These are phyloP conservation scores for Poeciliopsis turneri DNA, from an alignment of 2,797 vertebrate species.

Conservation along the genomic window DNA sequence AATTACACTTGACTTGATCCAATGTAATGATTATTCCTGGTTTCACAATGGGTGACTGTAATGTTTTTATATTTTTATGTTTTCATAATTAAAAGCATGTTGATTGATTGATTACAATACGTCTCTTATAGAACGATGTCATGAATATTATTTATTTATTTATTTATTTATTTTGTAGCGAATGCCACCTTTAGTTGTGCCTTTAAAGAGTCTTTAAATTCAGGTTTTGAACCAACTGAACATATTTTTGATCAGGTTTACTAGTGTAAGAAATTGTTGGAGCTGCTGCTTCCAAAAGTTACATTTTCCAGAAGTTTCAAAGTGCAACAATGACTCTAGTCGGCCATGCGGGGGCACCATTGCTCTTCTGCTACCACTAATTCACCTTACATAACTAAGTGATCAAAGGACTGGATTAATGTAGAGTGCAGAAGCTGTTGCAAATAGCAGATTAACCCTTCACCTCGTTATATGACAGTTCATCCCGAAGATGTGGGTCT, in stretches of 20 bases:
- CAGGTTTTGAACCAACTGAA: background rate
- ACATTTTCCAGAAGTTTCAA: background rate
- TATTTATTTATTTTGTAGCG: background rate
- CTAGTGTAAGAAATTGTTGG: background rate
- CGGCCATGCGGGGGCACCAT: conserved; percentile 56
- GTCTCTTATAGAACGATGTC: background rate
- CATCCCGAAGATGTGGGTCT: conserved; percentile 10
- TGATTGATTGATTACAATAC: background rate
- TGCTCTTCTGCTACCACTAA: conserved; percentile 10
- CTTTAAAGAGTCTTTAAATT: background rate
- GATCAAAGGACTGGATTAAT: conserved; percentile 22
- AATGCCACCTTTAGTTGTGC: background rate
- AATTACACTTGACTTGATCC: too few species aligned
- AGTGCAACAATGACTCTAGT: background rate
- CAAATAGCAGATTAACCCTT: conserved; percentile 49
- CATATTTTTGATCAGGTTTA: background rate
- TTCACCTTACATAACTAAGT: conserved; percentile 47
- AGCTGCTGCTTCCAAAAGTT: background rate
- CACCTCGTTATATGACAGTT: conserved; percentile 22
- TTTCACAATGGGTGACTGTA: too few species aligned
- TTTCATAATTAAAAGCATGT: background rate
- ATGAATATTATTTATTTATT: background rate
- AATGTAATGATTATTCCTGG: too few species aligned
- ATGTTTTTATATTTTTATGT: background rate
- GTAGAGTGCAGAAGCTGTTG: conserved; percentile 35